These are phyloP conservation scores for Chrysopa pallens DNA, from an alignment of 1,140 invertebrate species.

Conservation along the genomic window DNA sequence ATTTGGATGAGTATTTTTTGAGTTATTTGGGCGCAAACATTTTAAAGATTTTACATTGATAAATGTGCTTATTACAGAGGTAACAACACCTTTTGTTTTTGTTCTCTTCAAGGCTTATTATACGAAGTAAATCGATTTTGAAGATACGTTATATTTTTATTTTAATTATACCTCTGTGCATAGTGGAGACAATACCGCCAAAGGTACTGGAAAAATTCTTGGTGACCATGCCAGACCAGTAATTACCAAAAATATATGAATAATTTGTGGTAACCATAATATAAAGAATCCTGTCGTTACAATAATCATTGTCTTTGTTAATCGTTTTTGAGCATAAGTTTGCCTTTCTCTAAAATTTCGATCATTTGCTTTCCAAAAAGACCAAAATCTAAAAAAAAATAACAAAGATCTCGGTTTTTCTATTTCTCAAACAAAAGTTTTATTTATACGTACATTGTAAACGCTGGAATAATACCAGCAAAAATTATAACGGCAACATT, in stretches of 20 bases:
- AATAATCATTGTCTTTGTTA: slow-evolving; percentile 17
- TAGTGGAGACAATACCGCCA: slow-evolving; percentile 25
- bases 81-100: too few species aligned
- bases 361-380: not conserved
- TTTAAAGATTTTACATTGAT: too few species aligned
- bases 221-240: slow-evolving; percentile 13
- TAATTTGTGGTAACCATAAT: slow-evolving; percentile 25
- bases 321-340: not conserved
- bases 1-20: too few species aligned
- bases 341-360: not conserved
- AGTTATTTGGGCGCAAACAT: too few species aligned
- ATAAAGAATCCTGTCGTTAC: slow-evolving; percentile 21
- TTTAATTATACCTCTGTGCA: slow-evolving; percentile 28
- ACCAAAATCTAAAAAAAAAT: not conserved
- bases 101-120: too few species aligned
- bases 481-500: slow-evolving; percentile 22
- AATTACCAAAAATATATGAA: slow-evolving; percentile 21
- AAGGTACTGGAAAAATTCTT: slow-evolving; percentile 20
- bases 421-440: not conserved
- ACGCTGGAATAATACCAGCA: slow-evolving; percentile 23
- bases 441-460: slow-evolving; percentile 23
- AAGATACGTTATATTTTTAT: too few species aligned
- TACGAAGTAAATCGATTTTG: too few species aligned
- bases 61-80: too few species aligned
- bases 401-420: too few species aligned